Conservation (phyloP, 2,888 invertebrate genomes). For the Apamea anceps region DNA sequence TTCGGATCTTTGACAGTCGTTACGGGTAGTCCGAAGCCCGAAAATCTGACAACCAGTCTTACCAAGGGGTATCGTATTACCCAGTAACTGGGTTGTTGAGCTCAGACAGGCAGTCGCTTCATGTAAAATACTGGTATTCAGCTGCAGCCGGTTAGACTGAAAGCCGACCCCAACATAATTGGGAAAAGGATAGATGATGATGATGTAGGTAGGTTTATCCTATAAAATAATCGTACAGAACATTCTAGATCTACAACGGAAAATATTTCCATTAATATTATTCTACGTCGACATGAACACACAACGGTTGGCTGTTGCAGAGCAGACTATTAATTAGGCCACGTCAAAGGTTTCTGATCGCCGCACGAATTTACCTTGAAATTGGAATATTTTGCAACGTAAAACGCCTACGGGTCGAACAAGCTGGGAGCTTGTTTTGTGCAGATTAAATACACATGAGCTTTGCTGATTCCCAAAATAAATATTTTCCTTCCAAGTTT, state of each 20-base stretch:
- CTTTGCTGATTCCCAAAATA: background rate
- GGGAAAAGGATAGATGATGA: no score
- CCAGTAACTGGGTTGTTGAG: no score
- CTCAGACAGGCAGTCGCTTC: no score
- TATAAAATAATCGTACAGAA: background rate
- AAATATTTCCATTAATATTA: background rate
- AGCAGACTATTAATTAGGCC: constrained; percentile 40
- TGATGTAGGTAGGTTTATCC: background rate
- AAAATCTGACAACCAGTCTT: no score
- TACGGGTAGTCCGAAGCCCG: no score
- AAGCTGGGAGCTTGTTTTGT: background rate
- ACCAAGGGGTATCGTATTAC: no score
- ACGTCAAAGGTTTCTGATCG: constrained; percentile 25
- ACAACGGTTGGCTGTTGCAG: background rate
- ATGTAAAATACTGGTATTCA: no score
- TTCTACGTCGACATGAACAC: background rate
- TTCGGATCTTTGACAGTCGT: no score
- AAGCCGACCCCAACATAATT: background rate
- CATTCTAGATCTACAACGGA: background rate
- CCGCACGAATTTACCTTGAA: constrained; percentile 4
- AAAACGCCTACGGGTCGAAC: background rate
- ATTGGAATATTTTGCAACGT: constrained; percentile 10
- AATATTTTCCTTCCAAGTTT: background rate
- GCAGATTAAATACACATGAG: background rate
- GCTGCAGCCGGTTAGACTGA: background rate